Base-by-base conservation (phyloP, 2,797 vertebrate genomes). In the Sebastiscus tertius region DNA sequence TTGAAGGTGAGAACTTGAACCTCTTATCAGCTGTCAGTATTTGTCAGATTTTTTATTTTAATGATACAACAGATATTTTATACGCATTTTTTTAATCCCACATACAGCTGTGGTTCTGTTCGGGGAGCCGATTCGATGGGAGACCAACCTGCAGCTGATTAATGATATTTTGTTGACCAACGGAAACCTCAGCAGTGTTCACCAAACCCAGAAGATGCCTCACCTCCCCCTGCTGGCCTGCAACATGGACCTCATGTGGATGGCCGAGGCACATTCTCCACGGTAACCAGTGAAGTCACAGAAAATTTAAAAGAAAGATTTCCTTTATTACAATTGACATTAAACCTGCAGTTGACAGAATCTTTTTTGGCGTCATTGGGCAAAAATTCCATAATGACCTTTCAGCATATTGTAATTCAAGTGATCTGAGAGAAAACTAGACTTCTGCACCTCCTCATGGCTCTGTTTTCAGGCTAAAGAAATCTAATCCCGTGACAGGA, bases 231-330 rank as follows among this genome's bases (percentile, higher is more conserved):
- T 99, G 14, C 91, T 98, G 78, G 97, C 97, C 81, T 99, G 98
- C 76, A 98, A 98, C 90, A 97, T 97, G 97, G 98, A 99, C 94
- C 96, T 99, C 34, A 96, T 99, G 97, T 99, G 97, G 97, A 97
- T 97, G 93, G 96, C 97, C 5, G 98, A 99, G 89, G 97, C 97
- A 0, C 96, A 96, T 46, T 96, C 97, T 64, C 97, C 97, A 70
- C 96, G 97, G 97, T 97, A 87, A 89, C 6, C 66, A 61, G 1
- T 6, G 7, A 58, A 4, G 49, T 56, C 26, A 18, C 10, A 13
- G 18, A 29, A 36, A 2, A 22, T 58, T 16, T 14, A 5, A 0
- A 64, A 73, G 29, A 6, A 10, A 5, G 10, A 36, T 79, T 77
- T 46, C 2, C 39, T 65, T 31, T 13, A 12, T 31, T 24, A 0